A percentile compares a stretch with the other conserved stretches of the same genome.
Evolutionary conservation across 2,113 vertebrate species (phyloP).

Genomic region (Oreocharis arfaki): DNA sequence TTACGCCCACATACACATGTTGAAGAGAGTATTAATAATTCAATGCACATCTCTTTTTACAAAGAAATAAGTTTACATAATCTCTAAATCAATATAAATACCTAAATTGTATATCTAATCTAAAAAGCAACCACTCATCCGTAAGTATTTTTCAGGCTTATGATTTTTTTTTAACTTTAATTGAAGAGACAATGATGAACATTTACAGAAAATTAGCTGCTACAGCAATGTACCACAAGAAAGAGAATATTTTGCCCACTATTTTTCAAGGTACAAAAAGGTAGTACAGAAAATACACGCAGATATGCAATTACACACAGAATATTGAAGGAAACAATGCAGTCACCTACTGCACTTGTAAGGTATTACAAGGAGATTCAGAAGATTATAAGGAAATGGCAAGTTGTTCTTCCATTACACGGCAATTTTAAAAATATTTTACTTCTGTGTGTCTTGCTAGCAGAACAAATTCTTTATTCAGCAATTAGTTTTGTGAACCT

Average conservation of each 20-base stretch:
- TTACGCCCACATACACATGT: neutral
- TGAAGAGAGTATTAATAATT: neutral
- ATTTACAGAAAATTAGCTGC: neutral
- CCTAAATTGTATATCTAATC: neutral
- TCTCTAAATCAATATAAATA: neutral
- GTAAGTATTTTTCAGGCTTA: neutral
- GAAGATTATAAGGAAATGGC: neutral
- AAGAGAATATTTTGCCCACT: neutral
- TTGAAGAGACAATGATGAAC: neutral
- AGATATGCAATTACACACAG: neutral
- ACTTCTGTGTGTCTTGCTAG: neutral
- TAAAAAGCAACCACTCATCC: neutral
- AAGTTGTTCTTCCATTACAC: neutral
- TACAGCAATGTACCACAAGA: neutral
- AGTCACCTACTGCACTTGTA: neutral
- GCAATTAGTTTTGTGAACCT: neutral
- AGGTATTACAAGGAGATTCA: neutral
- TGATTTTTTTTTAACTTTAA: neutral
- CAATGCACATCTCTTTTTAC: neutral
- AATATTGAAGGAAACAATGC: neutral
- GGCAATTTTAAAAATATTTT: neutral
- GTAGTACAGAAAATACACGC: neutral
- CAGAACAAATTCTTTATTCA: neutral
- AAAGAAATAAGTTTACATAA: neutral
- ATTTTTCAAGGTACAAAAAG: neutral